phyloP scores from a whole-genome alignment of 2,113 vertebrate species.

The Hoplias malabaricus region DNA sequence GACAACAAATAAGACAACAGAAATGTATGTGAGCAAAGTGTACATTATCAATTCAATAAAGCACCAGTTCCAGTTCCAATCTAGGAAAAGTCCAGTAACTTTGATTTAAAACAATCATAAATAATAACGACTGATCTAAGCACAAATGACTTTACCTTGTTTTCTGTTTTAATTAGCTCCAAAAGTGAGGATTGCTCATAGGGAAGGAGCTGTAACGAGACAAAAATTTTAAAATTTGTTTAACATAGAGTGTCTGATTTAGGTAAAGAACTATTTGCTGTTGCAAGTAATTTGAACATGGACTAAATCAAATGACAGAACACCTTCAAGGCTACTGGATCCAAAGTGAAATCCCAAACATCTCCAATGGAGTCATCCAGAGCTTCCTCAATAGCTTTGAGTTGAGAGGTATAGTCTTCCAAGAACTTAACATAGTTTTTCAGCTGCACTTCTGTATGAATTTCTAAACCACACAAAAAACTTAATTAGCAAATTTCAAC shows the following conservation, averaged over 20 bases:
- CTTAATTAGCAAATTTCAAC: neutral
- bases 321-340: conserved; percentile 93
- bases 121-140: neutral
- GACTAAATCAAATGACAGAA: neutral
- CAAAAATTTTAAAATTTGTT: too few relatives aligned
- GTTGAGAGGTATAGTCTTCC: conserved; percentile 91
- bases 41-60: too few relatives aligned
- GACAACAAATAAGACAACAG: neutral
- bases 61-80: too few relatives aligned
- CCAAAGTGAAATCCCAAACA: conserved; percentile 97
- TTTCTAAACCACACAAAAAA: conserved; percentile 79
- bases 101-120: neutral
- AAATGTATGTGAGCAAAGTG: neutral
- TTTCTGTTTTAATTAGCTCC: conserved; percentile 98
- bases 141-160: conserved; percentile 80
- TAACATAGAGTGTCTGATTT: too few relatives aligned
- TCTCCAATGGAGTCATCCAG: conserved; percentile 94
- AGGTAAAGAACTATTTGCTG: too few relatives aligned
- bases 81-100: neutral
- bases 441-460: conserved; percentile 95
- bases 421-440: conserved; percentile 96
- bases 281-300: too few relatives aligned
- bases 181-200: conserved; percentile 93
- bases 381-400: conserved; percentile 92
- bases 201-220: conserved; percentile 83